A percentile compares a stretch with the other conserved stretches of the same genome.
Evolutionary conservation across 2,113 vertebrate genomes (phyloP).

Genomic region (Mus pahari): DNA sequence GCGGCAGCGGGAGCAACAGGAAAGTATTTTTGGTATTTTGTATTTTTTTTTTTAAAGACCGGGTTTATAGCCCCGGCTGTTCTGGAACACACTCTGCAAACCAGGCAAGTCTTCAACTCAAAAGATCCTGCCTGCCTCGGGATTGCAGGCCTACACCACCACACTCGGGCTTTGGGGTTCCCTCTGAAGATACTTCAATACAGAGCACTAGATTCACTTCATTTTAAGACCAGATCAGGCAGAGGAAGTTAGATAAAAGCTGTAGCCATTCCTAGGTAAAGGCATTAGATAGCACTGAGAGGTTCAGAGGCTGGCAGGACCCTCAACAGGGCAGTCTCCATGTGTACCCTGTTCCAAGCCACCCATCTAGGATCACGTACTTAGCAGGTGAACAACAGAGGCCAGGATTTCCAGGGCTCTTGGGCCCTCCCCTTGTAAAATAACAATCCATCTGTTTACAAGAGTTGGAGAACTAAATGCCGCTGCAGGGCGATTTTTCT

Average conservation of each 20-base stretch:
- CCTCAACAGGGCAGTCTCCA: background rate
- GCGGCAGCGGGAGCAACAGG: rapidly evolving
- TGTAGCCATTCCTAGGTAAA: background rate
- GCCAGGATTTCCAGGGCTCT: rapidly evolving
- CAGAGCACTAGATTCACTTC: constrained; percentile 1
- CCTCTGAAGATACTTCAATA: background rate
- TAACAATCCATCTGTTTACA: background rate
- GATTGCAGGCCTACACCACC: background rate
- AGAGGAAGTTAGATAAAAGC: constrained; percentile 11
- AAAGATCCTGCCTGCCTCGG: background rate
- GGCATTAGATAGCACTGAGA: background rate
- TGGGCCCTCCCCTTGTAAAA: background rate
- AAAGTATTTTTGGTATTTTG: background rate
- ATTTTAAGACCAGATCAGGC: background rate
- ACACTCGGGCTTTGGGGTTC: background rate
- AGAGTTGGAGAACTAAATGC: background rate
- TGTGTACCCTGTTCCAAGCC: too few species aligned
- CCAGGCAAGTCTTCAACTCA: background rate
- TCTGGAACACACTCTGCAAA: background rate
- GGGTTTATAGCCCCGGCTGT: background rate
- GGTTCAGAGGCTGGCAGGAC: background rate
- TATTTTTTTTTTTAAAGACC: background rate
- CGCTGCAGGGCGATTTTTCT: background rate
- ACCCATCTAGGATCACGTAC: background rate
- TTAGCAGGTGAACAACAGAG: background rate